Conservation (phyloP, 1,140 invertebrate species). For the Leucophenga varia region DNA sequence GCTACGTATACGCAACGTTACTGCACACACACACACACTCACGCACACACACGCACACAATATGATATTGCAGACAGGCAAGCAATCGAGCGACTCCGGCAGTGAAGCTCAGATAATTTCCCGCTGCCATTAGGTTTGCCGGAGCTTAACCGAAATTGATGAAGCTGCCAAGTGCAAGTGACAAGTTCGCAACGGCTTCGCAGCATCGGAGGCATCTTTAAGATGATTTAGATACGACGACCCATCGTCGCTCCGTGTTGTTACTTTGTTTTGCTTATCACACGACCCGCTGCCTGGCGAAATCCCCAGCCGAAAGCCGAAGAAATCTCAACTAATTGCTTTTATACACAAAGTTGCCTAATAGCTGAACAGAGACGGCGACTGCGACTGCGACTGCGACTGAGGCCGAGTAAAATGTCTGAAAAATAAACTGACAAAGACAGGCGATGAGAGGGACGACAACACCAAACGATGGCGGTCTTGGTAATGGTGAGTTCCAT, state of each 20-base stretch:
- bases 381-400: no score
- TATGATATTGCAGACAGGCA: constrained; percentile 9
- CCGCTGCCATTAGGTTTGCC: constrained; percentile 24
- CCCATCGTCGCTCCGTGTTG: constrained; percentile 8
- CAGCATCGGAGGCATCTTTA: constrained; percentile 13
- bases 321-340: constrained; percentile 46
- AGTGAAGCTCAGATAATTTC: constrained; percentile 22
- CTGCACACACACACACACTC: background rate
- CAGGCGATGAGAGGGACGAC: no score
- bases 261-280: constrained; percentile 22
- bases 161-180: constrained; percentile 48
- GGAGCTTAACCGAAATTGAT: constrained; percentile 35
- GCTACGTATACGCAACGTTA: constrained; percentile 25
- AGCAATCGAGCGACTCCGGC: constrained; percentile 5
- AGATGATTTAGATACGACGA: constrained; percentile 22
- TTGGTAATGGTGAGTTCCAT: background rate
- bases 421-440: constrained; percentile 17
- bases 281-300: constrained; percentile 1
- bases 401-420: constrained; percentile 8
- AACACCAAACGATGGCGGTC: no score
- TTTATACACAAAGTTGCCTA: constrained; percentile 29
- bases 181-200: constrained; percentile 21
- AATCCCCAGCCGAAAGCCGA: constrained; percentile 2
- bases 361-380: no score
- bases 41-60: background rate